Percentiles rank a stretch among this genome's conserved stretches.
Evolutionary conservation across 2,113 vertebrate species (phyloP).

Genomic region (Chamaetylas fuelleborni): DNA sequence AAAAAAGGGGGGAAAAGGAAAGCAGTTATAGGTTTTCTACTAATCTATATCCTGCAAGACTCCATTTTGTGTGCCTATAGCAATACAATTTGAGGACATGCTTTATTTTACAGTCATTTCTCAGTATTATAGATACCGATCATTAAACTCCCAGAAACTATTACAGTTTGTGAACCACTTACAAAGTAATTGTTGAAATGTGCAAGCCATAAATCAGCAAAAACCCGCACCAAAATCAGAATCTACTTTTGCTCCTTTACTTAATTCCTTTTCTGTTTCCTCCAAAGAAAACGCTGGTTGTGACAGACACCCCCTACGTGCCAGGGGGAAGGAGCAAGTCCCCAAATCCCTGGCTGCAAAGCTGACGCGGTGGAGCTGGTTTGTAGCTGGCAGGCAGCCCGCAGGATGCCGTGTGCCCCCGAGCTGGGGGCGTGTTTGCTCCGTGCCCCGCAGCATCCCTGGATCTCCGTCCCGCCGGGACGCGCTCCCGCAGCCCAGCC

Average conservation of each 20-base stretch:
- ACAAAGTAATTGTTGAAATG: background rate
- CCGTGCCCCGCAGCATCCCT: slow-evolving; percentile 37
- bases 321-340: background rate
- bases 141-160: background rate
- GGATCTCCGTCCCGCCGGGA: background rate
- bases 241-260: background rate
- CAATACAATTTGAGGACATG: background rate
- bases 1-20: background rate
- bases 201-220: background rate
- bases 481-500: background rate
- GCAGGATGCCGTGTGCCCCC: background rate
- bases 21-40: background rate
- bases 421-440: slow-evolving; percentile 16
- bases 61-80: background rate
- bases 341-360: background rate
- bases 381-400: slow-evolving; percentile 8
- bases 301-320: background rate
- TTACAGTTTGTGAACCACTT: background rate
- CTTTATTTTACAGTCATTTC: background rate
- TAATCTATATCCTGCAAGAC: background rate
- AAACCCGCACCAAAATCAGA: background rate
- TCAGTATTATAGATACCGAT: background rate
- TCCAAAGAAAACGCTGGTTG: background rate
- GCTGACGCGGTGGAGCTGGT: background rate
- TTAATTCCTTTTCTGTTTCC: background rate